These are phyloP conservation scores for Callosobruchus maculatus DNA, from an alignment of 2,888 invertebrate genomes.

Conservation along the genomic window DNA sequence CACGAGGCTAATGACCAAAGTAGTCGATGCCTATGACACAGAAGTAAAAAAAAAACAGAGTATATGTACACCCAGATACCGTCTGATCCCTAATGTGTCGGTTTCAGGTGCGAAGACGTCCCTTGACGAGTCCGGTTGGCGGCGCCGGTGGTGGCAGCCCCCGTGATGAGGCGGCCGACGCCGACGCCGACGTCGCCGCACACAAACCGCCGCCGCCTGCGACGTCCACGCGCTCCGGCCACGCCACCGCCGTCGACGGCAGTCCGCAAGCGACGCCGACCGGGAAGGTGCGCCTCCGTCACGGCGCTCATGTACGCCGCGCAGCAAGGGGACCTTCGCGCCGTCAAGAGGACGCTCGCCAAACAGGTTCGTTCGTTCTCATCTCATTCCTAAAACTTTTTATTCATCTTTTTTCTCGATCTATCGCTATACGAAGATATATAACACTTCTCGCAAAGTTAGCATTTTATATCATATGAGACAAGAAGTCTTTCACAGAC, in stretches of 20 bases:
- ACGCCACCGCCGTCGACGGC: conserved; percentile 10
- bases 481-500: no score
- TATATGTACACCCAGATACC: no score
- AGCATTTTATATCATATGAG: no score
- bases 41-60: no score
- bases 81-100: no score
- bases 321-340: conserved; percentile 78
- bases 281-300: conserved; percentile 52
- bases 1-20: no score
- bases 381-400: no score
- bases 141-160: conserved; percentile 10
- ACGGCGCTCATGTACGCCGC: conserved; percentile 89
- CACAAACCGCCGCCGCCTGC: conserved; percentile 22
- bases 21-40: no score
- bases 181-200: conserved; percentile 12
- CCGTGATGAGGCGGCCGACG: conserved; percentile 1
- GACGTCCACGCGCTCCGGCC: conserved; percentile 68
- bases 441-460: no score
- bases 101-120: conserved; percentile 9
- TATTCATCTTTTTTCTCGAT: no score
- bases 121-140: conserved; percentile 8
- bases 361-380: conserved; percentile 64
- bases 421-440: no score
- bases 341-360: conserved; percentile 70
- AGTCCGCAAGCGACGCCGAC: conserved; percentile 23